Percentiles rank a stretch among this genome's conserved stretches.
Evolutionary conservation across 1,140 invertebrate genomes (phyloP).

Genomic region (Onthophagus taurus): DNA sequence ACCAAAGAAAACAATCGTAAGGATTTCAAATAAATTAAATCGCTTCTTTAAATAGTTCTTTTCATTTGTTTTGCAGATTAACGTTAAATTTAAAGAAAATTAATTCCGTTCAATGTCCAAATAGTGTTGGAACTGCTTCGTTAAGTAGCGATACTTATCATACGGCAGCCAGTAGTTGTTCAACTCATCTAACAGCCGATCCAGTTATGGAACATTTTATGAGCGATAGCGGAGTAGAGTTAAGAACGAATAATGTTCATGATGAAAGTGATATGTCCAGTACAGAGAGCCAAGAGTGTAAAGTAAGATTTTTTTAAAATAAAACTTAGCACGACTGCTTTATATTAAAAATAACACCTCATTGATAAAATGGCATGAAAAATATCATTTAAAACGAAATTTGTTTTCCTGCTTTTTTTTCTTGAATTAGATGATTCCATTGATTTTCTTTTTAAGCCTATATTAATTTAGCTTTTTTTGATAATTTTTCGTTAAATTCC

Average conservation of each 20-base stretch:
- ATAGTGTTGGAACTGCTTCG: conserved; percentile 29
- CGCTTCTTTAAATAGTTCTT: conserved; percentile 2
- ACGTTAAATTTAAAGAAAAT: conserved; percentile 36
- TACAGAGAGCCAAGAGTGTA: conserved; percentile 27
- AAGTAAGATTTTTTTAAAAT: conserved; percentile 20
- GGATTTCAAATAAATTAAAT: conserved; percentile 10
- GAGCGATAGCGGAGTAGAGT: conserved; percentile 44
- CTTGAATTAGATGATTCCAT: no score
- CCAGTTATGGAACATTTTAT: conserved; percentile 31
- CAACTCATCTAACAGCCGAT: conserved; percentile 18
- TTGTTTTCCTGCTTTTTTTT: no score
- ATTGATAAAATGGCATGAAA: no score
- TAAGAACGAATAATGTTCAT: conserved; percentile 25
- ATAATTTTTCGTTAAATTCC: no score
- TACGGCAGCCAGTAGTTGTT: conserved; percentile 52
- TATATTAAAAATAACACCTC: no score
- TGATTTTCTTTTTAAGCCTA: no score
- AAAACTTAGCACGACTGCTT: no score
- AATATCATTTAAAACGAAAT: no score
- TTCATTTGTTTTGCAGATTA: conserved; percentile 29
- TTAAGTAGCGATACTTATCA: conserved; percentile 60
- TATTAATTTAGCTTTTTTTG: no score
- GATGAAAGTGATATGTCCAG: conserved; percentile 33
- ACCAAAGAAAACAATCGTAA: conserved; percentile 40
- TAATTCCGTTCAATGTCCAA: conserved; percentile 28